phyloP scores from a whole-genome alignment of 2,113 vertebrate species.

The rat (Rattus norvegicus) region GRCr8 NC_086035.1:53428001-53428500 shows the following conservation, averaged over 20 bases:
- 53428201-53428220: slow-evolving; percentile 72
- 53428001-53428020: background rate
- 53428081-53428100: background rate
- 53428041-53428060: background rate
- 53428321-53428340: slow-evolving; percentile 51
- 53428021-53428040: background rate
- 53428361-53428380: slow-evolving; percentile 62
- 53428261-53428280: slow-evolving; percentile 48
- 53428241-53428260: slow-evolving; percentile 26
- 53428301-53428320: slow-evolving; percentile 36
- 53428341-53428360: slow-evolving; percentile 49
- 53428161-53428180: slow-evolving; percentile 64
- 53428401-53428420: slow-evolving; percentile 64
- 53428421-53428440: slow-evolving; percentile 74
- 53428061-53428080: background rate
- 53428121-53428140: slow-evolving; percentile 41
- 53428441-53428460: slow-evolving; percentile 71
- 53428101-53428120: background rate
- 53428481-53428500: slow-evolving; percentile 65
- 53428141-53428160: slow-evolving; percentile 54
- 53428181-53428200: slow-evolving; percentile 66
- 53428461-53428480: slow-evolving; percentile 74
- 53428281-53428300: slow-evolving; percentile 42
- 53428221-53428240: slow-evolving; percentile 69
- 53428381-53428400: slow-evolving; percentile 69